A percentile compares a stretch with the other conserved stretches of the same genome.
phyloP scores from a whole-genome alignment of 1,140 invertebrate species.

The Drosophila ficusphila region DNA sequence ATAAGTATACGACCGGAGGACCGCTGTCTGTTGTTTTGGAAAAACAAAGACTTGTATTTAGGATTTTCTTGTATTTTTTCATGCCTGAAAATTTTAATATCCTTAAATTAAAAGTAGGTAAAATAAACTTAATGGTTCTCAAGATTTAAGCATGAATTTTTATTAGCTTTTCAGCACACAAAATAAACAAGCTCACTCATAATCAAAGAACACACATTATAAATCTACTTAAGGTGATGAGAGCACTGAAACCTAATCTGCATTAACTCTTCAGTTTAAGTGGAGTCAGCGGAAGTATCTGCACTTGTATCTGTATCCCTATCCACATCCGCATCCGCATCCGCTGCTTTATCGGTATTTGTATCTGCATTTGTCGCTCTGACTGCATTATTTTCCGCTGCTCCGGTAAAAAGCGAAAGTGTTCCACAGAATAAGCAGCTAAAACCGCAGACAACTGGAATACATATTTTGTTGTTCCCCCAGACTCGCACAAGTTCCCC shows the following conservation, averaged over 20 bases:
- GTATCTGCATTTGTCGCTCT: constrained; percentile 6
- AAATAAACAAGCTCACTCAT: neutral
- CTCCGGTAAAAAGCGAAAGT: constrained; percentile 57
- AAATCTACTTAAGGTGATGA: neutral
- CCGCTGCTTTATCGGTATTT: neutral
- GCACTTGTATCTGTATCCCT: neutral
- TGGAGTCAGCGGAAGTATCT: constrained; percentile 5
- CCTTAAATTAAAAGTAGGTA: too few species aligned
- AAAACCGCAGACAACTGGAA: constrained; percentile 58
- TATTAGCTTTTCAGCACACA: too few species aligned
- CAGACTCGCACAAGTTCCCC: constrained; percentile 6
- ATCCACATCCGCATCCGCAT: neutral
- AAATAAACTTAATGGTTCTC: too few species aligned
- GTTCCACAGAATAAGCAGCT: constrained; percentile 44
- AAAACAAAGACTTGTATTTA: neutral
- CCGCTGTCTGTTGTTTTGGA: neutral
- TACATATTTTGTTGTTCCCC: constrained; percentile 67
- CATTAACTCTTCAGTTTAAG: constrained; percentile 1
- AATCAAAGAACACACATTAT: neutral
- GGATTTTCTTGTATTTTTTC: neutral
- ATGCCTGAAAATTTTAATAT: neutral
- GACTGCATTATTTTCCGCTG: constrained; percentile 20
- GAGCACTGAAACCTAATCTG: neutral
- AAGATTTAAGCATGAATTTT: too few species aligned
- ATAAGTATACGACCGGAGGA: constrained; percentile 20